Percentiles rank a stretch among this genome's conserved stretches.
These are phyloP conservation scores for Ceryle rudis DNA, from an alignment of 2,797 vertebrate genomes.

Conservation along the genomic window DNA sequence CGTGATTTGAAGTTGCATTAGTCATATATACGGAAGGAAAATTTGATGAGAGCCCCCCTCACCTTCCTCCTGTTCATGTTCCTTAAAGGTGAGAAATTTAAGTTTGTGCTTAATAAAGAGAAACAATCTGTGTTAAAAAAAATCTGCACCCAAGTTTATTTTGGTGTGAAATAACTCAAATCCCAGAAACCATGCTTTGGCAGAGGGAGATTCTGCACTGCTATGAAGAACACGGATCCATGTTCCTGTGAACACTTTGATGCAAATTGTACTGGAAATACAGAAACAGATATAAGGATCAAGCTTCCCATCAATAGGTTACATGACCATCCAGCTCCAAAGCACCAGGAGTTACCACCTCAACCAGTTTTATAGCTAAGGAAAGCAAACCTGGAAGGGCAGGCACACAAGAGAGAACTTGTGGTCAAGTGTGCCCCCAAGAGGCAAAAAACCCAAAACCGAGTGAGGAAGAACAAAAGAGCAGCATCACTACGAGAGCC, in stretches of 20 bases:
- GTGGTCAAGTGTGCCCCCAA: slow-evolving; percentile 76
- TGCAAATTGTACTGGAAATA: neutral
- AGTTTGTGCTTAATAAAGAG: neutral
- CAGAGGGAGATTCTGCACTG: neutral
- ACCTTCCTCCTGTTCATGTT: neutral
- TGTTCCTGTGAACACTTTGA: neutral
- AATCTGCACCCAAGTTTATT: neutral
- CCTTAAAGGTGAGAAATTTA: neutral
- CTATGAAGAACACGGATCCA: neutral
- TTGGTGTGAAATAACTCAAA: neutral
- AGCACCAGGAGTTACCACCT: neutral
- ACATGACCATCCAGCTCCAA: neutral
- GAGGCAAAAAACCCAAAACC: slow-evolving; percentile 27
- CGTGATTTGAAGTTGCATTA: neutral
- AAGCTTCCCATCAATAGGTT: neutral
- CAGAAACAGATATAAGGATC: neutral
- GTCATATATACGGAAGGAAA: neutral
- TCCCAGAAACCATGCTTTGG: neutral
- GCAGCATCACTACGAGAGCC: neutral
- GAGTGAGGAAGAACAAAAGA: slow-evolving; percentile 21
- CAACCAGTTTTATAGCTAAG: neutral
- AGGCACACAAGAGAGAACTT: neutral
- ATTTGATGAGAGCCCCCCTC: neutral
- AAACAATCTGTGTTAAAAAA: neutral
- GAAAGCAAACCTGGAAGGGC: neutral